These are phyloP conservation scores for Paratilapia polleni DNA, from an alignment of 2,113 vertebrate genomes.

Conservation along the genomic window DNA sequence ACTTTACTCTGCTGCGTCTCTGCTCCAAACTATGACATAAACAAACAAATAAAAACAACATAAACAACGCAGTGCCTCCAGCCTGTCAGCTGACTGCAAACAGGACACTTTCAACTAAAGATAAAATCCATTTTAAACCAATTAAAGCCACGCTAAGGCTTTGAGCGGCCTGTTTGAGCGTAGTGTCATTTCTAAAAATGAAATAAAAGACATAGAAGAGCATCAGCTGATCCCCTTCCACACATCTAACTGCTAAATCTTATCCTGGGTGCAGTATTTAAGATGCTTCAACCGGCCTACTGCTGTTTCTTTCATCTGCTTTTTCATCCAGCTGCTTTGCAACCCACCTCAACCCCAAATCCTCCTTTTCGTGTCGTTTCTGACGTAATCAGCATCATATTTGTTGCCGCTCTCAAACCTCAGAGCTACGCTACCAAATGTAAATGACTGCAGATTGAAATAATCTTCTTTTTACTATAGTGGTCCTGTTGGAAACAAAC, in stretches of 20 bases:
- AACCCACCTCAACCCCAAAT: background rate
- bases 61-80: fast-evolving
- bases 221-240: background rate
- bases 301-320: background rate
- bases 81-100: background rate
- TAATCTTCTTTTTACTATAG: no score
- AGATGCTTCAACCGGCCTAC: no score
- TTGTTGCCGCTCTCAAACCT: background rate
- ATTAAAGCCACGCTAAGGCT: background rate
- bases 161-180: background rate
- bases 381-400: background rate
- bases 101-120: background rate
- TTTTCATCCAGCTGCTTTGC: background rate
- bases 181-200: background rate
- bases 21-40: slow-evolving; percentile 84
- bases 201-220: fast-evolving
- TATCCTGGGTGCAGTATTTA: background rate
- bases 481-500: background rate
- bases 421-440: no score
- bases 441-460: no score
- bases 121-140: background rate
- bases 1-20: slow-evolving; percentile 92
- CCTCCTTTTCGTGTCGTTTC: background rate
- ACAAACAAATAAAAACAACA: background rate
- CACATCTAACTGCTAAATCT: background rate